phyloP scores from a whole-genome alignment of 2,113 vertebrate species.

The Accipiter cooperii region DNA sequence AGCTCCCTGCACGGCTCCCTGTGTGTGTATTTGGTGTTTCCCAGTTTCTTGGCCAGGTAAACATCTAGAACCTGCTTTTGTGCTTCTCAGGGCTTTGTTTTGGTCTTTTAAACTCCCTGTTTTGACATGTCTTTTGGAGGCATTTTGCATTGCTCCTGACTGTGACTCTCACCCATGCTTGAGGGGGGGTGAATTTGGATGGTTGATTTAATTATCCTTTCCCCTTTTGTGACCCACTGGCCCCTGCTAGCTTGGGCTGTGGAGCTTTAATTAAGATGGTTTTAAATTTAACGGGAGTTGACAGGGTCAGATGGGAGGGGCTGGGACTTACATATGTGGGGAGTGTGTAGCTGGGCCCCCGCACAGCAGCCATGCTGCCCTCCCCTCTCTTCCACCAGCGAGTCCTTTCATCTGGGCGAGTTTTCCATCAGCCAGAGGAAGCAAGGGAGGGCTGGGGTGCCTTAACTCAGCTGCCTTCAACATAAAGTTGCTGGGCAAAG shows the following conservation, averaged over 20 bases:
- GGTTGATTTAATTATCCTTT: conserved; percentile 42
- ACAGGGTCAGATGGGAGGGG: background rate
- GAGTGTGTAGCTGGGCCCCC: background rate
- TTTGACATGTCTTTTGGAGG: background rate
- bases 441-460: background rate
- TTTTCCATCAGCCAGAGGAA: background rate
- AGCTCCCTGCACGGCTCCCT: background rate
- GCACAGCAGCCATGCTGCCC: background rate
- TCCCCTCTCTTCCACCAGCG: background rate
- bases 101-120: background rate
- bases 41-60: background rate
- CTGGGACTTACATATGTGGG: background rate
- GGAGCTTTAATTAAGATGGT: conserved; percentile 52
- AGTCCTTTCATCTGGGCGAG: background rate
- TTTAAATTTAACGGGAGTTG: conserved; percentile 33
- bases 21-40: background rate
- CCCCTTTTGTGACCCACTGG: background rate
- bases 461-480: background rate
- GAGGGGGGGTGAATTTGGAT: background rate
- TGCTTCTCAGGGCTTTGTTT: background rate
- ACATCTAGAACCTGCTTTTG: background rate
- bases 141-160: background rate
- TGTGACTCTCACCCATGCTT: background rate
- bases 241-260: background rate
- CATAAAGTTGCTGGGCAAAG: background rate